A percentile compares a stretch with the other conserved stretches of the same genome.
Conservation (phyloP, 1,140 invertebrate species). For the Orius laevigatus region DNA sequence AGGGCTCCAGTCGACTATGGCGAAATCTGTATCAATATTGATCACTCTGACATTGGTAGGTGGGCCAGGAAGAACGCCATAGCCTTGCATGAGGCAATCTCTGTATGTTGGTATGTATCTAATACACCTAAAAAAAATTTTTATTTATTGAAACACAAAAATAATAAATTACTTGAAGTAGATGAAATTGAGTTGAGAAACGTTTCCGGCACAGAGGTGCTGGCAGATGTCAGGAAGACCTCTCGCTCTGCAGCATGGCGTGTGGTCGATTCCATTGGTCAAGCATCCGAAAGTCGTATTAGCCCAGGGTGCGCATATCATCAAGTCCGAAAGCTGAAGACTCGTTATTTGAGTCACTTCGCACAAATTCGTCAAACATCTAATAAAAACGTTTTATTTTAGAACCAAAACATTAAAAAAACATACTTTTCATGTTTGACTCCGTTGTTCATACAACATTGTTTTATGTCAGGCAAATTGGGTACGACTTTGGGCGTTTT, state of each 20-base stretch:
- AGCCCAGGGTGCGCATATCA: conserved; percentile 74
- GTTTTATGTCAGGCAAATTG: conserved; percentile 48
- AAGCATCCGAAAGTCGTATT: conserved; percentile 60
- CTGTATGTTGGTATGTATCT: conserved; percentile 61
- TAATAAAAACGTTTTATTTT: conserved; percentile 16
- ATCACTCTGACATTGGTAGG: conserved; percentile 48
- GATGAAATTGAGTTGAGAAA: conserved; percentile 59
- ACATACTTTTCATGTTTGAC: conserved; percentile 44
- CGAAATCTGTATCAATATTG: conserved; percentile 54
- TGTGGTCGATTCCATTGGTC: conserved; percentile 63
- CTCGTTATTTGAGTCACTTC: conserved; percentile 47
- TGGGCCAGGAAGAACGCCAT: conserved; percentile 57
- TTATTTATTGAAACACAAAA: neutral
- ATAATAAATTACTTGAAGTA: conserved; percentile 50
- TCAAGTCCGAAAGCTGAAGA: conserved; percentile 50
- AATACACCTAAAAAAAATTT: conserved; percentile 40
- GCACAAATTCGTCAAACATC: conserved; percentile 59
- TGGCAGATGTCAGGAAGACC: conserved; percentile 57
- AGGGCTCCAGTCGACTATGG: conserved; percentile 59
- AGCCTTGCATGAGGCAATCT: conserved; percentile 64
- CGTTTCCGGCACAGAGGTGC: conserved; percentile 56
- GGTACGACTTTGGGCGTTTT: conserved; percentile 31
- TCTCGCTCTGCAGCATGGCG: conserved; percentile 53
- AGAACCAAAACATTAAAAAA: neutral
- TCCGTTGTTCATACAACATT: conserved; percentile 51